Conservation (phyloP, 2,888 invertebrate genomes). For the Cataglyphis cursor region DNA sequence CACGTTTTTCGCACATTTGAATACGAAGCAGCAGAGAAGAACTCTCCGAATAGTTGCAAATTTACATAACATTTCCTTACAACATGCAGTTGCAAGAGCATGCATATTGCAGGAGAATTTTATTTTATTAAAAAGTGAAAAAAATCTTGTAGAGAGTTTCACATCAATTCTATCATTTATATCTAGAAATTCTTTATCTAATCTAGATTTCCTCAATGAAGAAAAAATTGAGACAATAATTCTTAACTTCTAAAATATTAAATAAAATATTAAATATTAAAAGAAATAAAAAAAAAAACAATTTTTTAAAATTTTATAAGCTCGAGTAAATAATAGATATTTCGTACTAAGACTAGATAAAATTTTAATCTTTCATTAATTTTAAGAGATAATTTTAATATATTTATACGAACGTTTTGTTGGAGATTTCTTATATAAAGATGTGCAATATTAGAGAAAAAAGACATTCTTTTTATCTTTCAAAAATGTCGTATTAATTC, state of each 20-base stretch:
- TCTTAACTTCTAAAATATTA: not conserved
- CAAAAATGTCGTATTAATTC: not conserved
- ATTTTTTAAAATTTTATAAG: not conserved
- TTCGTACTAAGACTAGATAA: not conserved
- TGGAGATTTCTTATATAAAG: not conserved
- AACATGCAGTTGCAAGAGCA: conserved; percentile 10
- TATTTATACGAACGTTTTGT: not conserved
- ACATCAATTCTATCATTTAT: not conserved
- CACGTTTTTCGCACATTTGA: conserved; percentile 17
- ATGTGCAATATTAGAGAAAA: not conserved
- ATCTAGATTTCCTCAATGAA: not conserved
- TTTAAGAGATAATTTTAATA: not conserved
- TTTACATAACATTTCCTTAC: conserved; percentile 36
- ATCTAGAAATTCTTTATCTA: not conserved
- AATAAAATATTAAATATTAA: too few relatives aligned
- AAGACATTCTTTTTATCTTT: not conserved
- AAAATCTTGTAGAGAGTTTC: not conserved
- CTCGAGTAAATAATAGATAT: not conserved
- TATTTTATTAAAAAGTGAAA: conserved; percentile 16
- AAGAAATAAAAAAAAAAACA: not conserved
- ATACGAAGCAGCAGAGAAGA: conserved; percentile 29
- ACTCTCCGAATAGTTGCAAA: conserved; percentile 25
- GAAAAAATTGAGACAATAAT: not conserved
- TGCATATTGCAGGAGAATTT: conserved; percentile 24
- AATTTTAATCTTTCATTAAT: not conserved